These are phyloP conservation scores for Calameuta idolon DNA, from an alignment of 2,888 invertebrate genomes.

Conservation along the genomic window DNA sequence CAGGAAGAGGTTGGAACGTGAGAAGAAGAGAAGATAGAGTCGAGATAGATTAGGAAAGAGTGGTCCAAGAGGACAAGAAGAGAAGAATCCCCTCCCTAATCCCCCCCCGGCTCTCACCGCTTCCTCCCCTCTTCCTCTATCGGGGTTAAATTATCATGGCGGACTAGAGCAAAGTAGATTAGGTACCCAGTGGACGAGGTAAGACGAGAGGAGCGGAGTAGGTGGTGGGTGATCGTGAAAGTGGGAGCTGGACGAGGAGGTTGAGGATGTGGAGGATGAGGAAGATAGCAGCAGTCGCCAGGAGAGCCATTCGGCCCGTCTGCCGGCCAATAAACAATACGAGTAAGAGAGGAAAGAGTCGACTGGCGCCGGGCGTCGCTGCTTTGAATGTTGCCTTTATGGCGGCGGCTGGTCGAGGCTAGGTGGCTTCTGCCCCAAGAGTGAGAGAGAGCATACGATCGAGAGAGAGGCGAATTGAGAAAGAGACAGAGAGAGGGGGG, in stretches of 20 bases:
- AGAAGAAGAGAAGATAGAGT: background rate
- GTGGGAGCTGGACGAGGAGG: slow-evolving; percentile 1
- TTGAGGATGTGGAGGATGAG: slow-evolving; percentile 8
- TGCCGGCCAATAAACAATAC: slow-evolving; percentile 52
- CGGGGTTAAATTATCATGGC: background rate
- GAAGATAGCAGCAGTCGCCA: slow-evolving; percentile 4
- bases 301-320: slow-evolving; percentile 16
- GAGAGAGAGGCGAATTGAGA: slow-evolving; percentile 4
- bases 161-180: background rate
- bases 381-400: slow-evolving; percentile 57
- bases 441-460: slow-evolving; percentile 10
- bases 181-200: background rate
- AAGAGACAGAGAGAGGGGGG: background rate
- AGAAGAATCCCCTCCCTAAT: background rate
- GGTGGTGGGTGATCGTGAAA: slow-evolving; percentile 9
- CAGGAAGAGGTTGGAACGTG: background rate
- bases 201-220: slow-evolving; percentile 1
- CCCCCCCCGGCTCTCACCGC: too few relatives aligned
- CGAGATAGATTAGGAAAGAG: background rate
- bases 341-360: slow-evolving; percentile 45
- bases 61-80: background rate
- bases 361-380: slow-evolving; percentile 55
- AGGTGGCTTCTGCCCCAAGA: background rate
- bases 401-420: slow-evolving; percentile 34
- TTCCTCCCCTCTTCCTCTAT: too few relatives aligned